phyloP scores from a whole-genome alignment of 2,113 vertebrate genomes.

The Sus scrofa region DNA sequence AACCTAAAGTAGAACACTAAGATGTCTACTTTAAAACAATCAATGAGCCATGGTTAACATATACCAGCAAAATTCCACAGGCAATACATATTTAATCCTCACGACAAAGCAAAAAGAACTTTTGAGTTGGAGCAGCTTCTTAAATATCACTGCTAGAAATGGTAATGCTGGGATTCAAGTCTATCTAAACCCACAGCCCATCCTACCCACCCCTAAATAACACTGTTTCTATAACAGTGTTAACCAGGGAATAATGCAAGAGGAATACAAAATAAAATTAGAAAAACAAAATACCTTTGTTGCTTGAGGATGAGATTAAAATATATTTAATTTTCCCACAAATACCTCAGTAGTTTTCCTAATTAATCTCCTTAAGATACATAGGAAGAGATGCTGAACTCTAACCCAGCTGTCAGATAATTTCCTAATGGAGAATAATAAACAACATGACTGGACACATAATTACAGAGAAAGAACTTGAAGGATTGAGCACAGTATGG shows the following conservation, averaged over 20 bases:
- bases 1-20: background rate
- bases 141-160: background rate
- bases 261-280: background rate
- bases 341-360: background rate
- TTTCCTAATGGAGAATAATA: background rate
- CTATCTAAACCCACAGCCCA: background rate
- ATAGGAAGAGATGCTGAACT: background rate
- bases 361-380: background rate
- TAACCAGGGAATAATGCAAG: background rate
- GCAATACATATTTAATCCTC: background rate
- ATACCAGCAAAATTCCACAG: background rate
- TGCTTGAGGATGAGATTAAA: background rate
- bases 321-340: background rate
- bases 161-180: background rate
- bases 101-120: background rate
- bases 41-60: background rate
- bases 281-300: background rate
- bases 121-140: background rate
- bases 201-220: background rate
- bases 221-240: background rate
- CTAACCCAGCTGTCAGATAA: background rate
- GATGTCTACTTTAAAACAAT: background rate
- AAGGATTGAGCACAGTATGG: background rate
- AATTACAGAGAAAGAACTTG: background rate
- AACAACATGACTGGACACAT: background rate